Percentiles rank a stretch among this genome's conserved stretches.
phyloP scores from a whole-genome alignment of 2,888 invertebrate genomes.

The Dascillus cervinus region DNA sequence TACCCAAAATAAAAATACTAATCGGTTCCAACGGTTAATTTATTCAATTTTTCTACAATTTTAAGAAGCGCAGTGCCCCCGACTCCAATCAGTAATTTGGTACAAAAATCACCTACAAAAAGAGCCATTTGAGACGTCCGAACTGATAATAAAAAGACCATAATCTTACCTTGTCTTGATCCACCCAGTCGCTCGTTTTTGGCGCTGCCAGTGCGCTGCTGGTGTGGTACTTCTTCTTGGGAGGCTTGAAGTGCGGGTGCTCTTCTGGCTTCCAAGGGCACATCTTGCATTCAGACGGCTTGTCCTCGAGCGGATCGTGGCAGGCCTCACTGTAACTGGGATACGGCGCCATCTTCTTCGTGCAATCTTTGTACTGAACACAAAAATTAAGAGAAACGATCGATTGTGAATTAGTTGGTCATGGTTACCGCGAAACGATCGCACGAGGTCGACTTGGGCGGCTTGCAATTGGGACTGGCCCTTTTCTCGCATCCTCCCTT shows the following conservation, averaged over 20 bases:
- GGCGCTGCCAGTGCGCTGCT: neutral
- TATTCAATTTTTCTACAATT: too few species aligned
- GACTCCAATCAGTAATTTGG: too few species aligned
- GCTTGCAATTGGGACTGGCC: constrained; percentile 3
- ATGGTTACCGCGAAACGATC: too few species aligned
- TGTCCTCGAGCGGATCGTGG: constrained; percentile 21
- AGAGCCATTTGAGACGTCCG: too few species aligned
- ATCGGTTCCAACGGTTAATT: too few species aligned
- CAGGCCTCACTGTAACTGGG: constrained; percentile 29
- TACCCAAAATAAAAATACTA: too few species aligned
- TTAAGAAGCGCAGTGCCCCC: too few species aligned
- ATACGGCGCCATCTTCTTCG: constrained; percentile 26
- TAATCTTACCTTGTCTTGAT: constrained; percentile 5
- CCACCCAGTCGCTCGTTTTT: constrained; percentile 5
- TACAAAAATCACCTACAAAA: too few species aligned
- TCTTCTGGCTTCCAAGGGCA: constrained; percentile 25
- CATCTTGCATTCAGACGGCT: constrained; percentile 23
- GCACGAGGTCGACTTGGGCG: constrained; percentile 3
- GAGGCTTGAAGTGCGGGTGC: constrained; percentile 24
- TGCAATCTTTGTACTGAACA: constrained; percentile 16
- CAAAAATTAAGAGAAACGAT: neutral
- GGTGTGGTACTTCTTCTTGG: constrained; percentile 22
- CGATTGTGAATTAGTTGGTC: neutral
- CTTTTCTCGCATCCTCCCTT: constrained; percentile 6
- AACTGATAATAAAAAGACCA: too few species aligned